Evolutionary conservation across 1,140 invertebrate species (phyloP).

Genomic region (Hydropsyche tenuis): DNA sequence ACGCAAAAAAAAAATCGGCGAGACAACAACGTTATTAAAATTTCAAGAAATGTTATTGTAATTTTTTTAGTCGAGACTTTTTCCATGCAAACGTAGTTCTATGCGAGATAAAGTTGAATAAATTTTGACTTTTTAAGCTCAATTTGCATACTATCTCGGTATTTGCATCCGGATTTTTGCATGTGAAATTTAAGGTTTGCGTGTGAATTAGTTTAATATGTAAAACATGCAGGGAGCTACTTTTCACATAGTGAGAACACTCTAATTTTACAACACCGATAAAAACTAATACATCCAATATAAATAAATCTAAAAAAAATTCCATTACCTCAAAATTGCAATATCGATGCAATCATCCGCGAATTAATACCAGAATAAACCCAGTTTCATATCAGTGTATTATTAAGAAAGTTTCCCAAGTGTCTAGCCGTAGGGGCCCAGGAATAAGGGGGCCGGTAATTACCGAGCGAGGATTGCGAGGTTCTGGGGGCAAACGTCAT

Average conservation of each 20-base stretch:
- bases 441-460: background rate
- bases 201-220: too few relatives aligned
- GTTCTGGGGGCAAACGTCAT: constrained; percentile 3
- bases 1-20: too few relatives aligned
- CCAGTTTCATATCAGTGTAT: constrained; percentile 6
- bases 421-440: background rate
- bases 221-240: too few relatives aligned
- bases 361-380: background rate
- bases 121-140: constrained; percentile 16
- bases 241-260: too few relatives aligned
- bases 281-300: too few relatives aligned
- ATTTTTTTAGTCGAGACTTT: constrained; percentile 1
- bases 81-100: background rate
- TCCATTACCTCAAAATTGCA: too few relatives aligned
- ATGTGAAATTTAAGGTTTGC: too few relatives aligned
- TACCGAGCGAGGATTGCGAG: too few relatives aligned
- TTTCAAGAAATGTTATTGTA: background rate
- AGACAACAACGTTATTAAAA: background rate
- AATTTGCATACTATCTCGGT: constrained; percentile 14
- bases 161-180: constrained; percentile 20
- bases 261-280: too few relatives aligned
- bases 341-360: background rate
- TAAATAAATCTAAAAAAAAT: too few relatives aligned
- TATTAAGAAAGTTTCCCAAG: constrained; percentile 22
- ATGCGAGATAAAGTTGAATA: constrained; percentile 18